phyloP scores from a whole-genome alignment of 2,797 vertebrate species.

The Oceanodroma leucorhoa region DNA sequence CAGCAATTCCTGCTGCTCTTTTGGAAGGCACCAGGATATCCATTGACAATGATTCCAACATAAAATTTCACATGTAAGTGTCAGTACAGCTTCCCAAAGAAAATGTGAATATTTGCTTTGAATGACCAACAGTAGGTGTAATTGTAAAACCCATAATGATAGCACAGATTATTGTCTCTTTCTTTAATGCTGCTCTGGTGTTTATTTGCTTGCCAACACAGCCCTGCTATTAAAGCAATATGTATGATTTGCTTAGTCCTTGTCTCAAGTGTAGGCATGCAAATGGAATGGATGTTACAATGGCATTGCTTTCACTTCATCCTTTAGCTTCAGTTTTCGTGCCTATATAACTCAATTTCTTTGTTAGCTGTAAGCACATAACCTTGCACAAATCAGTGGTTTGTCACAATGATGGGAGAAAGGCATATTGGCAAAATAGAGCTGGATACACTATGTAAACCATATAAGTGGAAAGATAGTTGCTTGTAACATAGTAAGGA shows the following conservation, averaged over 20 bases:
- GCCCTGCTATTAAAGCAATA: neutral
- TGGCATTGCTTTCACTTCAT: neutral
- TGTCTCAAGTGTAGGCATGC: neutral
- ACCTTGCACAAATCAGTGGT: fast-evolving
- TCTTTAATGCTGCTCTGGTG: neutral
- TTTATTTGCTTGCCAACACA: neutral
- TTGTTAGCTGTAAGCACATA: neutral
- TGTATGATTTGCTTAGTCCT: neutral
- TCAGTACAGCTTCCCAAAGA: neutral
- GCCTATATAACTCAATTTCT: neutral
- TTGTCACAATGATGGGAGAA: neutral
- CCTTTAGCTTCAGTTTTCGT: neutral
- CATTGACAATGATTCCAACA: neutral
- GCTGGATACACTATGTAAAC: neutral
- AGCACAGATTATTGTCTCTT: neutral
- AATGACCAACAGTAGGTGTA: neutral
- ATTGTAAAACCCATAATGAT: neutral
- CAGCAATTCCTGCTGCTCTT: neutral
- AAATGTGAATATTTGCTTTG: neutral
- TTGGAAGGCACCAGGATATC: neutral
- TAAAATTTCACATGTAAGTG: neutral
- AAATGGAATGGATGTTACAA: neutral
- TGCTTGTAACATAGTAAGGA: neutral
- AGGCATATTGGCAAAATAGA: neutral
- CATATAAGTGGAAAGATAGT: neutral